Base-by-base conservation (phyloP, 2,113 vertebrate genomes). In the Scopus umbretta region DNA sequence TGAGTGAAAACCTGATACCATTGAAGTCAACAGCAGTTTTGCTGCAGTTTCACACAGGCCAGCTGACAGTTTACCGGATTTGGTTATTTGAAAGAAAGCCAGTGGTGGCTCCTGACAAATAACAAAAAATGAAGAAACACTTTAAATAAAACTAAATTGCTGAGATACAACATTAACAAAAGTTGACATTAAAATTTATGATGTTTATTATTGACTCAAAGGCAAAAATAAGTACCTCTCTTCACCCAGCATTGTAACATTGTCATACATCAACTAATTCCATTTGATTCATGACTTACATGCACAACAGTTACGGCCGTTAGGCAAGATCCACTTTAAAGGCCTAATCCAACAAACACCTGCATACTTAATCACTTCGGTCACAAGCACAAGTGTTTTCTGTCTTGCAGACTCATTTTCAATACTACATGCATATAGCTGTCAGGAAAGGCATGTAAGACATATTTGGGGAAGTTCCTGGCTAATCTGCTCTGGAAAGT, bases 301-400 rank as follows among this genome's bases (percentile, higher is more conserved):
- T 79, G 3, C 16, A 32, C 4, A 86, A 59, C 15, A 75, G 79
- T 92, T 88, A 80, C 0, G 3, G 95, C 80, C 2, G 0, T 92
- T 86, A 92, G 75, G 71, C 74, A 90, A 94, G 71, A 93, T 83
- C 65, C 0, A 1, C 76, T 95, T 88, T 94, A 71, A 84, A 88
- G 65, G 34, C 47, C 61, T 96, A 93, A 91, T 96, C 92, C 68
- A 71, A 47, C 59, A 93, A 95, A 90, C 86, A 95, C 92, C 93
- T 94, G 85, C 75, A 66, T 80, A 34, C 47, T 81, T 96, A 93
- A 92, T 93, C 91, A 80, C 59, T 88, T 83, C 78, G 84, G 82
- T 67, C 85, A 92, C 68, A 66, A 80, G 81, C 71, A 45, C 42
- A 81, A 96, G 72, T 25, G 19, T 4, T 88, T 85, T 59, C 61